Evolutionary conservation across 2,113 vertebrate species (phyloP).

Genomic region (Natator depressus): DNA sequence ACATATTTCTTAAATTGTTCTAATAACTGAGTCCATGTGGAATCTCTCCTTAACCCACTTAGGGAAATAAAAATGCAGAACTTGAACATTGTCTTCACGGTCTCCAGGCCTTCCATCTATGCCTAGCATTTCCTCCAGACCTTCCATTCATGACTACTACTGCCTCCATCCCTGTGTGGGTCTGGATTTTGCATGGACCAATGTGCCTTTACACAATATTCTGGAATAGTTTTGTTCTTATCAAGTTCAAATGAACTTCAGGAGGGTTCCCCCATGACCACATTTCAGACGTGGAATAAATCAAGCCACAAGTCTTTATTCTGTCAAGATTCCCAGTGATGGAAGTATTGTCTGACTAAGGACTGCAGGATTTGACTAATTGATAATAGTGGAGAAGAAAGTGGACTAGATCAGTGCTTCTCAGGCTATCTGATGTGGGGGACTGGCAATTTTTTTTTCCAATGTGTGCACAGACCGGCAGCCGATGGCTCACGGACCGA

Average conservation of each 20-base stretch:
- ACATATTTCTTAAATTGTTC: not conserved
- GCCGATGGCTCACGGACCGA: no score
- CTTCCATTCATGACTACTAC: not conserved
- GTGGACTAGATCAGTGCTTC: no score
- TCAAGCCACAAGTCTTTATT: not conserved
- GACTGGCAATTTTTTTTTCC: no score
- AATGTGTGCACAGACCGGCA: no score
- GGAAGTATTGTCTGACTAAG: not conserved
- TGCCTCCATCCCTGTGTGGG: not conserved
- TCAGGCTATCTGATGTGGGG: no score
- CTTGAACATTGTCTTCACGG: not conserved
- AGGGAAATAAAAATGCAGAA: not conserved
- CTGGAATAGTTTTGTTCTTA: not conserved
- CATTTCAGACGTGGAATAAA: not conserved
- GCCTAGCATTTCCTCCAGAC: not conserved
- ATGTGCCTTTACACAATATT: not conserved
- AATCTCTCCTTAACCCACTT: not conserved
- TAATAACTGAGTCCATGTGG: not conserved
- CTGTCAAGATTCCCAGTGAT: not conserved
- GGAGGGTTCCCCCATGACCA: not conserved
- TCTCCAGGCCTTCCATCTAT: not conserved
- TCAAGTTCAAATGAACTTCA: not conserved
- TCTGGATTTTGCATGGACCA: not conserved
- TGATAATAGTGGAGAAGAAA: not conserved
- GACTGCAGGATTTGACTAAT: not conserved